Evolutionary conservation across 2,888 invertebrate genomes (phyloP).

Genomic region (Seira musarum): DNA sequence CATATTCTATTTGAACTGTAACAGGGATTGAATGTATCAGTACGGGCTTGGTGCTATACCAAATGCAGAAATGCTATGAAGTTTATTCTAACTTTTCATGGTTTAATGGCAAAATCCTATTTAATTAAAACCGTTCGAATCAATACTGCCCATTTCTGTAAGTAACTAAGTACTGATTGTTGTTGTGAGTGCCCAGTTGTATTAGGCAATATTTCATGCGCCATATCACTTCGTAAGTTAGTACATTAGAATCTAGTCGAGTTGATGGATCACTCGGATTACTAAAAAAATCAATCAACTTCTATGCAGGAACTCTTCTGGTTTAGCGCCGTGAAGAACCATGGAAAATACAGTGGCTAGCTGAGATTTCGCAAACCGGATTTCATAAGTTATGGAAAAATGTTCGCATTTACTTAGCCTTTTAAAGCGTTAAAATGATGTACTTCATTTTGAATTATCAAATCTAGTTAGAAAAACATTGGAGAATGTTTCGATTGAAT

Average conservation of each 20-base stretch:
- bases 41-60: too few relatives aligned
- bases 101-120: too few relatives aligned
- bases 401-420: neutral
- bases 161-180: too few relatives aligned
- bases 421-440: neutral
- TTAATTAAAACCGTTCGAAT: too few relatives aligned
- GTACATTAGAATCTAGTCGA: neutral
- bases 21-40: too few relatives aligned
- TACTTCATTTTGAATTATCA: neutral
- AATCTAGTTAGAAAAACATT: neutral
- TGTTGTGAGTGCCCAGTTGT: too few relatives aligned
- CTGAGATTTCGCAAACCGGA: neutral
- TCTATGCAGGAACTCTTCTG: too few relatives aligned
- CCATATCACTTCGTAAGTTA: slow-evolving; percentile 39
- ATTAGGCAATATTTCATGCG: slow-evolving; percentile 38
- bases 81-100: too few relatives aligned
- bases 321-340: neutral
- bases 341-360: neutral
- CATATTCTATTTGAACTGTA: too few relatives aligned
- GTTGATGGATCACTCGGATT: neutral
- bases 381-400: neutral
- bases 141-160: too few relatives aligned
- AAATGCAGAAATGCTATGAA: too few relatives aligned
- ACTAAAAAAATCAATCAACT: neutral
- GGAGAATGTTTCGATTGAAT: too few relatives aligned